Percentiles rank a stretch among this genome's conserved stretches.
Evolutionary conservation across 2,888 invertebrate species (phyloP).

Genomic region (Folsomia manolachei): DNA sequence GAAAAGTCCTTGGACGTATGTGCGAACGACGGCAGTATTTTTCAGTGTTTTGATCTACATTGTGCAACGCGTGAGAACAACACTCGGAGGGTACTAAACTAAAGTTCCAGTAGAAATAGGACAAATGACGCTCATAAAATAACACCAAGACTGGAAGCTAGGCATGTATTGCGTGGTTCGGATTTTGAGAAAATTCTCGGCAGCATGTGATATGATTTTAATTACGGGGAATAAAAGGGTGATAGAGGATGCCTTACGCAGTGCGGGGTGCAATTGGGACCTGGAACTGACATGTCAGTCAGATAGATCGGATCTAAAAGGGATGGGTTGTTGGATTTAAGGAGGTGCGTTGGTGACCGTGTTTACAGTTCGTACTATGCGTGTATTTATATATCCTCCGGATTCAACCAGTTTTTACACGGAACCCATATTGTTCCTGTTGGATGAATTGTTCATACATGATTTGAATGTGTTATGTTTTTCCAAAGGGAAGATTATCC

Average conservation of each 20-base stretch:
- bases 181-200: conserved; percentile 8
- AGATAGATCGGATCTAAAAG: neutral
- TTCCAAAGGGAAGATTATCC: conserved; percentile 5
- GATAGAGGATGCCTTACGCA: neutral
- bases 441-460: too few species aligned
- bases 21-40: neutral
- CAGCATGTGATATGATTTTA: conserved; percentile 21
- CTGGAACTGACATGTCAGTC: neutral
- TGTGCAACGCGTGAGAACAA: conserved; percentile 20
- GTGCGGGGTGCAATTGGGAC: neutral
- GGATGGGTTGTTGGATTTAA: neutral
- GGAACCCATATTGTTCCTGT: neutral
- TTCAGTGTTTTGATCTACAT: conserved; percentile 7
- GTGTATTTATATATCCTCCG: too few species aligned
- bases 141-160: conserved; percentile 12
- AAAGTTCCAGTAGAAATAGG: conserved; percentile 13
- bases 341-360: conserved; percentile 8
- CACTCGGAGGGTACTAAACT: neutral
- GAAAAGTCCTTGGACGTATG: conserved; percentile 4
- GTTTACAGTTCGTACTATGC: conserved; percentile 3
- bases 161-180: too few species aligned
- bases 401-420: neutral
- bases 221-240: conserved; percentile 12
- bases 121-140: conserved; percentile 1
- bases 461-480: conserved; percentile 16